Percentiles rank a stretch among this genome's conserved stretches.
Evolutionary conservation across 2,113 vertebrate species (phyloP).

Genomic region (Poicephalus meyeri): DNA sequence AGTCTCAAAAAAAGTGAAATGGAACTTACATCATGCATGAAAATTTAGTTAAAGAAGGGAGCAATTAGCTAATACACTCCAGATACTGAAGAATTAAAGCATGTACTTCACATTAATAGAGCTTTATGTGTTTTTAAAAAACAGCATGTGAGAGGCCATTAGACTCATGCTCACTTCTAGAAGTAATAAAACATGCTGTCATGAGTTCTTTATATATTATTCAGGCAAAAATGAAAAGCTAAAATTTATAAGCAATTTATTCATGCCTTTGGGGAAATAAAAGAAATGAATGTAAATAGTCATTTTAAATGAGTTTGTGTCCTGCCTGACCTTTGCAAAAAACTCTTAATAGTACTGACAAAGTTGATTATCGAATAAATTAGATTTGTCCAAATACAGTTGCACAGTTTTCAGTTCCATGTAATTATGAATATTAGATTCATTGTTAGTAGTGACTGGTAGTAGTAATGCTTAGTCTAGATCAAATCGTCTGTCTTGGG

Average conservation of each 20-base stretch:
- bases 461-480: background rate
- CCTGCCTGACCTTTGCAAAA: slow-evolving; percentile 7
- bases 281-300: background rate
- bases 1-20: background rate
- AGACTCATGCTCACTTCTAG: background rate
- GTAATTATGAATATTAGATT: background rate
- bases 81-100: background rate
- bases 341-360: background rate
- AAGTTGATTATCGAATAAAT: slow-evolving; percentile 20
- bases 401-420: background rate
- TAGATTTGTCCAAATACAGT: slow-evolving; percentile 19
- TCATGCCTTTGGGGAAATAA: slow-evolving; percentile 10
- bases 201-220: background rate
- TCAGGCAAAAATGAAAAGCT: background rate
- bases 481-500: background rate
- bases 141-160: background rate
- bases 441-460: background rate
- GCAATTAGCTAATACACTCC: background rate
- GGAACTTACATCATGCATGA: background rate
- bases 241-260: background rate
- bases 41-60: background rate
- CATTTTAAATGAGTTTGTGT: background rate
- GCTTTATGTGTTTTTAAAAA: background rate
- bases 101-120: background rate
- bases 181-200: background rate